These are phyloP conservation scores for Drosophila kurseongensis DNA, from an alignment of 1,140 invertebrate species.

Conservation along the genomic window DNA sequence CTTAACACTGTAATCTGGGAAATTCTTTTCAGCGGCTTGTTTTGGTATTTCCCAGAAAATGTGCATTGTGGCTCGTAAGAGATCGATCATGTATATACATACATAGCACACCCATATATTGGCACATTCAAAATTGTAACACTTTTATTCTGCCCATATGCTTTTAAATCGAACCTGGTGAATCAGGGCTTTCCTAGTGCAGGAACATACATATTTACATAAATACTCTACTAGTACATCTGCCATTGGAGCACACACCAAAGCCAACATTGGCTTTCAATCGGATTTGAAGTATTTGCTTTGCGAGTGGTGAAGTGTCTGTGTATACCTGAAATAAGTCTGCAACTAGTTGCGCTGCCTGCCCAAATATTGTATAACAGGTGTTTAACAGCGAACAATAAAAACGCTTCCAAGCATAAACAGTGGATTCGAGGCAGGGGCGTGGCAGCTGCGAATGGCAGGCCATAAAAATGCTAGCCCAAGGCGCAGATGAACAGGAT, in stretches of 20 bases:
- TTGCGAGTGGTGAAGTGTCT: neutral
- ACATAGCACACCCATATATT: no score
- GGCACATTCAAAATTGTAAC: no score
- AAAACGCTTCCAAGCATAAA: slow-evolving; percentile 60
- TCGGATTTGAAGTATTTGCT: slow-evolving; percentile 32
- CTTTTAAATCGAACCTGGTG: neutral
- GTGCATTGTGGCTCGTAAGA: no score
- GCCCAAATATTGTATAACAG: slow-evolving; percentile 68
- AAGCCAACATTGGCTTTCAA: slow-evolving; percentile 30
- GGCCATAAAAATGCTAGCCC: slow-evolving; percentile 74
- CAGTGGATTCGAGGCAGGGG: slow-evolving; percentile 16
- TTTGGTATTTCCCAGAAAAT: no score
- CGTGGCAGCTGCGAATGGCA: slow-evolving; percentile 71
- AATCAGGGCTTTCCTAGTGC: neutral
- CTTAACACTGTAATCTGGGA: no score
- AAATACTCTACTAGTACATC: no score
- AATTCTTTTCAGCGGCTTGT: no score
- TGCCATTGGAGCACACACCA: neutral
- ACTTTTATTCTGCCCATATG: no score
- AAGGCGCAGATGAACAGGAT: slow-evolving; percentile 42
- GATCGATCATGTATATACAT: no score
- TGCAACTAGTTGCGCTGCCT: slow-evolving; percentile 34
- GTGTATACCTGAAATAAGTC: slow-evolving; percentile 4
- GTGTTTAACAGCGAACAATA: slow-evolving; percentile 79
- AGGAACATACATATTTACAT: no score